Evolutionary conservation across 2,113 vertebrate genomes (phyloP).

Genomic region (Sisor rabdophorus): DNA sequence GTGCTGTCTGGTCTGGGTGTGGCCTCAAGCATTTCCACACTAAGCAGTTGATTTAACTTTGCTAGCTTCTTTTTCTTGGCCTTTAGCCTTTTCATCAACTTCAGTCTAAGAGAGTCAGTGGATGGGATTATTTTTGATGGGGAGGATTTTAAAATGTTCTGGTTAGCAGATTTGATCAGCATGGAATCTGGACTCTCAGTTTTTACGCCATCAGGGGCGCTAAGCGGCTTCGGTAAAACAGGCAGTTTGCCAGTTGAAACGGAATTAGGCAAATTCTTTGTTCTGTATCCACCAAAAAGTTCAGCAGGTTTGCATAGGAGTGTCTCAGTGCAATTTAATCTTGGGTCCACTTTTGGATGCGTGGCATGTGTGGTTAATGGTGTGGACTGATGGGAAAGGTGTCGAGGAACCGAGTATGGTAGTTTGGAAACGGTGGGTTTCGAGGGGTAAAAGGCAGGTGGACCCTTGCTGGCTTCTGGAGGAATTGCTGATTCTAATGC

Average conservation of each 20-base stretch:
- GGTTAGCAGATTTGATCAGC: constrained; percentile 35
- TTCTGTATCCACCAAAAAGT: constrained; percentile 77
- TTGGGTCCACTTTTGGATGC: constrained; percentile 16
- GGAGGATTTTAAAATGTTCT: constrained; percentile 1
- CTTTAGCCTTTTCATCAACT: constrained; percentile 86
- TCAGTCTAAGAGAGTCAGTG: constrained; percentile 77
- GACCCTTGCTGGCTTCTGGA: neutral
- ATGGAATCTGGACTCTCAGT: neutral
- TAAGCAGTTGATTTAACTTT: constrained; percentile 70
- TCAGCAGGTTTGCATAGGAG: constrained; percentile 77
- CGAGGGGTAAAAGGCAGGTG: neutral
- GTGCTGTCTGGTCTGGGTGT: constrained; percentile 68
- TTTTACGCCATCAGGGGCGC: neutral
- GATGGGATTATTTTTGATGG: constrained; percentile 46
- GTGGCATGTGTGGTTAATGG: constrained; percentile 55
- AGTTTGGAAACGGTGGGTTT: neutral
- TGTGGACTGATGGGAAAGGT: constrained; percentile 31
- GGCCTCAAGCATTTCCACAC: constrained; percentile 39
- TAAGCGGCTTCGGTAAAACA: constrained; percentile 3
- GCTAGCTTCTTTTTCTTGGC: constrained; percentile 88
- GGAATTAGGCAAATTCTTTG: constrained; percentile 23
- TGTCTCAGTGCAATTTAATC: constrained; percentile 47
- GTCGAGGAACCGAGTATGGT: neutral
- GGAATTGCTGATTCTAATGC: neutral
- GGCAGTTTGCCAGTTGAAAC: neutral